Percentiles rank a stretch among this genome's conserved stretches.
phyloP scores from a whole-genome alignment of 2,888 invertebrate genomes.

The Phortica magna region DNA sequence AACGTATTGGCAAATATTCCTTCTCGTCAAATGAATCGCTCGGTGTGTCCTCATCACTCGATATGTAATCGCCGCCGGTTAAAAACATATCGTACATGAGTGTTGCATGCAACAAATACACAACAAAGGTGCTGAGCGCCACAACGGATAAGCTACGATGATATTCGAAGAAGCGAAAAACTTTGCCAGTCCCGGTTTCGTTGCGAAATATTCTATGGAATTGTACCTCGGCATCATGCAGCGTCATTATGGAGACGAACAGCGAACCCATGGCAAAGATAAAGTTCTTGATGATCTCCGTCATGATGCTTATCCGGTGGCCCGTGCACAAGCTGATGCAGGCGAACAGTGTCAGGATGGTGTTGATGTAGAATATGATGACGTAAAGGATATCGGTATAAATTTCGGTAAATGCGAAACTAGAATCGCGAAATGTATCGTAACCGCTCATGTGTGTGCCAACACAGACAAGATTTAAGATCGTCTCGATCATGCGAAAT shows the following conservation, averaged over 20 bases:
- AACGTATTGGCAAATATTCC: no score
- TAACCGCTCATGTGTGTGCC: no score
- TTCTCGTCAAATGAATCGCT: no score
- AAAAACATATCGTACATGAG: constrained; percentile 46
- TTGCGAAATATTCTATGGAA: constrained; percentile 40
- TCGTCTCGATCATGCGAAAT: no score
- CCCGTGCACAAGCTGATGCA: constrained; percentile 21
- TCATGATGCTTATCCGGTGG: no score
- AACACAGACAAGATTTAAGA: no score
- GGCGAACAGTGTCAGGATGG: constrained; percentile 52
- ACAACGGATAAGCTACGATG: constrained; percentile 43
- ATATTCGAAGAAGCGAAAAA: constrained; percentile 39
- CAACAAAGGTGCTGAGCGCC: constrained; percentile 45
- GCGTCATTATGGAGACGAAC: constrained; percentile 30
- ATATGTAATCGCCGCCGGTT: constrained; percentile 8
- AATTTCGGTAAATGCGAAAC: no score
- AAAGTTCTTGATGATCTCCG: no score
- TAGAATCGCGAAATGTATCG: no score
- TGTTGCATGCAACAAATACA: constrained; percentile 51
- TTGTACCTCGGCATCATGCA: constrained; percentile 50
- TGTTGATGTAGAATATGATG: constrained; percentile 6
- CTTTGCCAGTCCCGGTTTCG: neutral
- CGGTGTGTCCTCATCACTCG: no score
- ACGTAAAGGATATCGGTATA: constrained; percentile 26
- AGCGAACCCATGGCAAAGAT: no score